Evolutionary conservation across 2,797 vertebrate species (phyloP).

Genomic region (Tinamus major): DNA sequence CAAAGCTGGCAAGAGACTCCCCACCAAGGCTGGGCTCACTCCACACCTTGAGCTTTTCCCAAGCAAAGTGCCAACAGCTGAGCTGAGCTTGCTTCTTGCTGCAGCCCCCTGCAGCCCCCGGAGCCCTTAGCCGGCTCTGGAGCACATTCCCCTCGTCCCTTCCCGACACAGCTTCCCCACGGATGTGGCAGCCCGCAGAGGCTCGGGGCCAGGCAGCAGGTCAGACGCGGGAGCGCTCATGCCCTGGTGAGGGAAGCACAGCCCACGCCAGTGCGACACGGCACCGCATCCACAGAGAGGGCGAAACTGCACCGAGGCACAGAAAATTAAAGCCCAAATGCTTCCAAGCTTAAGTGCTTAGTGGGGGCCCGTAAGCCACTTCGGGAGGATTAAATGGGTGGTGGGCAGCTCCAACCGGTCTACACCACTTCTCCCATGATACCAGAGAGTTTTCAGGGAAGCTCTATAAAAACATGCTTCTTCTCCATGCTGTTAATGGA

Average conservation of each 20-base stretch:
- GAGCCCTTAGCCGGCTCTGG: not conserved
- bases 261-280: not conserved
- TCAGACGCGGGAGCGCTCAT: not conserved
- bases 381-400: not conserved
- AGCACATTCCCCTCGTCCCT: not conserved
- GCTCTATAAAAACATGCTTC: not conserved
- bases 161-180: not conserved
- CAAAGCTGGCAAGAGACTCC: accelerated
- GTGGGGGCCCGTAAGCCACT: not conserved
- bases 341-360: not conserved
- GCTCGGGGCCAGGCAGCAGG: not conserved
- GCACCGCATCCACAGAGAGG: not conserved
- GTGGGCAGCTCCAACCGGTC: not conserved
- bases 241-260: not conserved
- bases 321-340: not conserved
- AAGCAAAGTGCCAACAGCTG: not conserved
- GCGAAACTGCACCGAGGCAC: not conserved
- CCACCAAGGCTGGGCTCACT: accelerated
- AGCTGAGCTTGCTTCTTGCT: not conserved
- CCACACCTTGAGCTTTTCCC: not conserved
- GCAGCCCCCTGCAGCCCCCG: not conserved
- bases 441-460: not conserved
- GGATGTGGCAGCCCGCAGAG: not conserved
- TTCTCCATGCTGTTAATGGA: not conserved
- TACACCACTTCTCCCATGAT: not conserved